Conservation (phyloP, 2,113 vertebrate species). For the Gulo gulo region DNA sequence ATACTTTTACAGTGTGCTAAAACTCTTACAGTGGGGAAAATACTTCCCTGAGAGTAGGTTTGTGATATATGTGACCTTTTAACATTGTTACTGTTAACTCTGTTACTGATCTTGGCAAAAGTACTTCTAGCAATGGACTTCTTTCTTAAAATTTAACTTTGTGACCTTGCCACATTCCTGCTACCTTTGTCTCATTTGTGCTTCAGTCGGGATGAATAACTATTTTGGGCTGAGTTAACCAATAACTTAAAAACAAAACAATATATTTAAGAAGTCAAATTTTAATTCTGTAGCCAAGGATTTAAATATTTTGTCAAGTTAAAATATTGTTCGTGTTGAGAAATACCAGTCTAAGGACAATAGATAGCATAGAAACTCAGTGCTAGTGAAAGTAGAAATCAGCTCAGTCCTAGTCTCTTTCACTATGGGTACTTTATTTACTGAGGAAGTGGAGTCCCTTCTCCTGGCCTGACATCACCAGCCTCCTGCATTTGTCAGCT, state of each 20-base stretch:
- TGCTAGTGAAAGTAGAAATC: background rate
- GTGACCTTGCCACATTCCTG: background rate
- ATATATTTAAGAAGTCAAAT: conserved; percentile 28
- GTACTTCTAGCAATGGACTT: background rate
- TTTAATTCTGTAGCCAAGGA: conserved; percentile 34
- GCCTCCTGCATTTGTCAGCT: background rate
- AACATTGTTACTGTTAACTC: background rate
- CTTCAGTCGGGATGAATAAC: background rate
- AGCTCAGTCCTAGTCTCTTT: background rate
- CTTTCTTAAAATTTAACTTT: conserved; percentile 17
- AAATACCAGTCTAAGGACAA: background rate
- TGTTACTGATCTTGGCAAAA: conserved; percentile 45
- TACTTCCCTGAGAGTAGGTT: background rate
- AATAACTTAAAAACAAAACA: conserved; percentile 16
- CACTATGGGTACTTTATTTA: background rate
- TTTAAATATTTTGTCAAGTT: conserved; percentile 39
- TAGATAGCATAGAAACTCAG: background rate
- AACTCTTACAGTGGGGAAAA: background rate
- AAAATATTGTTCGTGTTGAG: background rate
- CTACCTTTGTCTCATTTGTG: conserved; percentile 20
- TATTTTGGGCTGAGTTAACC: background rate
- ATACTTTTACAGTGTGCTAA: background rate
- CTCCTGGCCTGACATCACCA: background rate
- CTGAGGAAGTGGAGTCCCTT: background rate
- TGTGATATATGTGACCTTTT: background rate